phyloP scores from a whole-genome alignment of 1,140 invertebrate species.

The Schmidtea mediterranea region DNA sequence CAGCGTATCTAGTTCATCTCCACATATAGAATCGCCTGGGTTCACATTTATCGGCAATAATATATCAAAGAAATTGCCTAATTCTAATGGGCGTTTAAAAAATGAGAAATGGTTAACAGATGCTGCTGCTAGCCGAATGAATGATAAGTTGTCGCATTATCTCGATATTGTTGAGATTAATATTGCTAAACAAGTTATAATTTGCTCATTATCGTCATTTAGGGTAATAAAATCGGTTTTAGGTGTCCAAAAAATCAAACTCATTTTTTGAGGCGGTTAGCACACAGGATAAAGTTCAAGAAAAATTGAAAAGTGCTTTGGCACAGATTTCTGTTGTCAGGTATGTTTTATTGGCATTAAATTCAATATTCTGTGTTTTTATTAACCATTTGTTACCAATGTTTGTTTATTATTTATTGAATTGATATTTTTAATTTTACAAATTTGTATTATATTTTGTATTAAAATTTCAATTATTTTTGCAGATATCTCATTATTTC shows the following conservation, averaged over 20 bases:
- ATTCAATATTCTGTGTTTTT: neutral
- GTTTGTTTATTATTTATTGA: too few species aligned
- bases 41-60: too few species aligned
- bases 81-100: too few species aligned
- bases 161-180: conserved; percentile 76
- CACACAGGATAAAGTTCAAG: conserved; percentile 9
- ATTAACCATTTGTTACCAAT: neutral
- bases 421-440: neutral
- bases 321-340: conserved; percentile 2
- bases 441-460: conserved; percentile 2
- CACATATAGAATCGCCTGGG: too few species aligned
- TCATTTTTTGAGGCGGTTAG: neutral
- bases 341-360: neutral
- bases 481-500: too few species aligned
- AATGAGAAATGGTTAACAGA: too few species aligned
- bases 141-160: conserved; percentile 50
- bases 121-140: too few species aligned
- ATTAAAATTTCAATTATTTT: too few species aligned
- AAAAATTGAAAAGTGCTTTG: conserved; percentile 4
- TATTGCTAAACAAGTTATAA: conserved; percentile 76
- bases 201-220: conserved; percentile 79
- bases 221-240: conserved; percentile 63
- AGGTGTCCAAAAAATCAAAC: neutral
- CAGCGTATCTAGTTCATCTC: too few species aligned
- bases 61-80: too few species aligned